Evolutionary conservation across 2,113 vertebrate species (phyloP).

Genomic region (Datnioides undecimradiatus): DNA sequence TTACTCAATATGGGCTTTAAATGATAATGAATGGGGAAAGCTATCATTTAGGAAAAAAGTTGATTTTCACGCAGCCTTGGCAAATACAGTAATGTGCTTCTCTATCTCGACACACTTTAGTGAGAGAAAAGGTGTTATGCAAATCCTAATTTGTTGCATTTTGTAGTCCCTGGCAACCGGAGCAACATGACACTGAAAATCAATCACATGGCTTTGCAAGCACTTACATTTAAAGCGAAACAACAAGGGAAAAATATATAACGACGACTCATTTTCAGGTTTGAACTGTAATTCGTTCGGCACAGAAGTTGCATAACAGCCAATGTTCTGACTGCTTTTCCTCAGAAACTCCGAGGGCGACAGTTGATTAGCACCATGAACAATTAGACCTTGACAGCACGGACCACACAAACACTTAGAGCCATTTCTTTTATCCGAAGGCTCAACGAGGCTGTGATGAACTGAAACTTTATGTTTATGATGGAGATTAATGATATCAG

Average conservation of each 20-base stretch:
- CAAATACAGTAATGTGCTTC: background rate
- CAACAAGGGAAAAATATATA: conserved; percentile 7
- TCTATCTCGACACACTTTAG: background rate
- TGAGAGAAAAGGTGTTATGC: background rate
- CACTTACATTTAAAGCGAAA: background rate
- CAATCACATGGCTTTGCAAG: conserved; percentile 7
- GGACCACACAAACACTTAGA: background rate
- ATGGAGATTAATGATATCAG: background rate
- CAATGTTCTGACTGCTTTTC: background rate
- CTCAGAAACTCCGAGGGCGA: background rate
- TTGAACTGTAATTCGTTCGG: background rate
- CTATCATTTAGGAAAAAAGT: conserved; percentile 14
- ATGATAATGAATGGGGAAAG: conserved; percentile 17
- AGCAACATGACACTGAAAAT: conserved; percentile 16
- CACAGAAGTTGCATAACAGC: background rate
- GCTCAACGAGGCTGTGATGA: background rate
- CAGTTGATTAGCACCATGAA: conserved; percentile 24
- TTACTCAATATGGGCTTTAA: conserved; percentile 9
- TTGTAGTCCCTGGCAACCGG: conserved; percentile 3
- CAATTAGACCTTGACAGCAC: conserved; percentile 1
- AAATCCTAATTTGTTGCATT: background rate
- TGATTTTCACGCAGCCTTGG: background rate
- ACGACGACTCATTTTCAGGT: background rate
- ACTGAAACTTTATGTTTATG: background rate
- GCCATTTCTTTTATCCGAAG: background rate